Percentiles rank a stretch among this genome's conserved stretches.
Evolutionary conservation across 2,113 vertebrate species (phyloP).

Genomic region (Cathartes aura): DNA sequence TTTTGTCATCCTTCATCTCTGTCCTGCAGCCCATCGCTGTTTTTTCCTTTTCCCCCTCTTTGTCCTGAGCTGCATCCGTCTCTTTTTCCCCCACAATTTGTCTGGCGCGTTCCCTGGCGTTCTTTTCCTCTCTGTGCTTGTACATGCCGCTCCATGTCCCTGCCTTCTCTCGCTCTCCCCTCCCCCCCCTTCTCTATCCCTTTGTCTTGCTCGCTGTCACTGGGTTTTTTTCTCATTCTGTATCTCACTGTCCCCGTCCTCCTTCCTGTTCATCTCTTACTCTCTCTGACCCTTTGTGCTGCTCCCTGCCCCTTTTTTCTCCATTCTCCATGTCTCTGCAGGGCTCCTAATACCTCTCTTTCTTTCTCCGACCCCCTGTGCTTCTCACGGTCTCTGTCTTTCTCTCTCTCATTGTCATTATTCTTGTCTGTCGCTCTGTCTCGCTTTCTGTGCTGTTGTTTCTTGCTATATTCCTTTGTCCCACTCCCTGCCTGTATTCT

Average conservation of each 20-base stretch:
- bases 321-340: neutral
- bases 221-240: neutral
- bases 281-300: neutral
- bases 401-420: neutral
- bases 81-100: neutral
- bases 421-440: neutral
- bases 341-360: neutral
- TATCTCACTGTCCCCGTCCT: neutral
- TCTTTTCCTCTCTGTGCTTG: neutral
- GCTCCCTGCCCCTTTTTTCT: neutral
- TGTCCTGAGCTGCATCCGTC: neutral
- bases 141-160: fast-evolving
- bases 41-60: too few species aligned
- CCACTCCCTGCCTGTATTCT: neutral
- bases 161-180: neutral
- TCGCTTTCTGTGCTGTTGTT: neutral
- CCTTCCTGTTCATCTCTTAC: neutral
- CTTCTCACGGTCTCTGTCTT: neutral
- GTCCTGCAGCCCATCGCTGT: neutral
- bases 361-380: neutral
- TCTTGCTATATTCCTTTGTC: neutral
- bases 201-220: neutral
- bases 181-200: neutral
- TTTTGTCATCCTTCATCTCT: too few species aligned
- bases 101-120: neutral